Conservation (phyloP, 1,140 invertebrate species). For the Medauroidea extradentata region DNA sequence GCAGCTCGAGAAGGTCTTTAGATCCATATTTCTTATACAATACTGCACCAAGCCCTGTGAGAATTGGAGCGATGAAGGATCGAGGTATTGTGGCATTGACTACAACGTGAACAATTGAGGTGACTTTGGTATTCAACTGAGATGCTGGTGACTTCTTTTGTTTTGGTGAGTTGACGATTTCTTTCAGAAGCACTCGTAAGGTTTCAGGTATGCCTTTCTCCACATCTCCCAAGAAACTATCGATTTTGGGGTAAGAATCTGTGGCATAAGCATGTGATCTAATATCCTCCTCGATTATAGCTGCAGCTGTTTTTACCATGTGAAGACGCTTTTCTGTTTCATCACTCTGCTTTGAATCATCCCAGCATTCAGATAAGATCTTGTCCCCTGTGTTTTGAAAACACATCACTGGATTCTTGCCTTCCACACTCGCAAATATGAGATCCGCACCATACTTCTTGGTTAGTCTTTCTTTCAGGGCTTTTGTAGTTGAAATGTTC, state of each 20-base stretch:
- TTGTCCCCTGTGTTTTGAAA: conserved; percentile 24
- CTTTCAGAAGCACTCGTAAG: not conserved
- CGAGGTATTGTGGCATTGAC: conserved; percentile 34
- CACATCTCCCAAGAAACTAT: not conserved
- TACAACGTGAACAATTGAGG: conserved; percentile 34
- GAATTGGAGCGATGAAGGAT: conserved; percentile 32
- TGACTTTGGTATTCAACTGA: conserved; percentile 7
- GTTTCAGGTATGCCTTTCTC: not conserved
- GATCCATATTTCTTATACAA: conserved; percentile 27
- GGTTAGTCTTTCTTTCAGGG: not conserved
- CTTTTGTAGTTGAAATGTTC: not conserved
- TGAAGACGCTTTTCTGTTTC: conserved; percentile 20
- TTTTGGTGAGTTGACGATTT: not conserved
- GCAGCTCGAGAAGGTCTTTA: conserved; percentile 18
- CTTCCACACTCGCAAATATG: not conserved
- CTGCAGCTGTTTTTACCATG: conserved; percentile 31
- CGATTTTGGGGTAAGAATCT: conserved; percentile 30
- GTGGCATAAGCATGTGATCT: conserved; percentile 27
- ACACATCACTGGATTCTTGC: conserved; percentile 26
- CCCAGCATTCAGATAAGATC: conserved; percentile 23
- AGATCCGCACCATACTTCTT: not conserved
- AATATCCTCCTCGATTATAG: conserved; percentile 37
- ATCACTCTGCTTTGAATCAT: conserved; percentile 14
- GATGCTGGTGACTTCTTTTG: not conserved
- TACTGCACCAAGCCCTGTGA: conserved; percentile 17